Evolutionary conservation across 2,797 vertebrate species (phyloP), one percentile per base, ranked within the genome.

Genomic region (Fistularia commersonii): DNA sequence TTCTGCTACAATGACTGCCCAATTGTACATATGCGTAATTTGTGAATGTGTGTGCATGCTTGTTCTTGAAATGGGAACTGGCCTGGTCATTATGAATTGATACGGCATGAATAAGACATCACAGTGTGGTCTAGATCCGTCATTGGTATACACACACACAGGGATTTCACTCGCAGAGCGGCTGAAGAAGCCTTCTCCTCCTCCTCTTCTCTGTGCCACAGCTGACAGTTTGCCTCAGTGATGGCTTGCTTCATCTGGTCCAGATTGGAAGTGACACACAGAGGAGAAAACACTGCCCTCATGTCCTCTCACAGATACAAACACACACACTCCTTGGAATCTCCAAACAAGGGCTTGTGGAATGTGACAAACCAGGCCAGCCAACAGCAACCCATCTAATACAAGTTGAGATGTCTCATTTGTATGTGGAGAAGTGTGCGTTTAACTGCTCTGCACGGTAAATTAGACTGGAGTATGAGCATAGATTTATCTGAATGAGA

Each of bases 51-150:
- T 45, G 42, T 13, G 45, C 44, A 46, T 60, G 62, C 53, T 39
- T 39, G 11, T 53, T 41, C 57, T 34, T 51, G 59, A 77, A 59
- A 54, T 45, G 48, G 80, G 77, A 80, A 81, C 81, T 66, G 62
- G 60, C 61, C 66, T 74, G 70, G 80, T 85, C 80, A 88, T 89
- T 88, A 90, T 89, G 86, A 88, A 89, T 89, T 87, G 85, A 88
- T 90, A 86, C 52, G 23, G 68, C 80, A 88, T 89, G 75, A 87
- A 88, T 88, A 88, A 89, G 84, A 88, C 77, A 90, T 88, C 79
- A 82, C 76, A 82, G 76, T 78, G 77, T 79, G 83, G 80, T 83
- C 82, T 82, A 89, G 81, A 83, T 84, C 81, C 68, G 61, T 85
- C 80, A 83, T 83, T 75, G 84, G 79, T 79, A 85, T 76, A 87